Evolutionary conservation across 2,113 vertebrate species (phyloP).

Genomic region (Callocephalon fimbriatum): DNA sequence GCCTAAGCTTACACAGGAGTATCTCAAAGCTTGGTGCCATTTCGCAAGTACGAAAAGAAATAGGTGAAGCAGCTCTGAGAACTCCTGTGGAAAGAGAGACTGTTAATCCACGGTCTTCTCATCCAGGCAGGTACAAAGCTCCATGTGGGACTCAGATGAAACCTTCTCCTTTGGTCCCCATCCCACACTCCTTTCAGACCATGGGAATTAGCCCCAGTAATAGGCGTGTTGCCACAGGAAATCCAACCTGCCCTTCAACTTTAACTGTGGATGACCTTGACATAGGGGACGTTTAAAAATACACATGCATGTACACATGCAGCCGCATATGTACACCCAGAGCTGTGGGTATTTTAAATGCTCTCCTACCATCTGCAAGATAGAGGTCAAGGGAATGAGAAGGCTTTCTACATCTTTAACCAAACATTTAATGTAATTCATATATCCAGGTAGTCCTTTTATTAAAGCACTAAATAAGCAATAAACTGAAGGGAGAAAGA

Average conservation of each 20-base stretch:
- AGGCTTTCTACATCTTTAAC: not conserved
- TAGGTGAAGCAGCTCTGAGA: not conserved
- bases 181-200: not conserved
- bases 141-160: fast-evolving
- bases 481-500: not conserved
- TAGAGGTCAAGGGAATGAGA: not conserved
- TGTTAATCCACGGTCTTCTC: not conserved
- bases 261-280: not conserved
- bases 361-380: not conserved
- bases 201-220: not conserved
- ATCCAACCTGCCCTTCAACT: not conserved
- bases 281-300: not conserved
- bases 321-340: not conserved
- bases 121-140: fast-evolving
- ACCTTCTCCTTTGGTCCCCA: not conserved
- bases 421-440: not conserved
- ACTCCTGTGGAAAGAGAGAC: not conserved
- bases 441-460: not conserved
- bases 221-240: not conserved
- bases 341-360: not conserved
- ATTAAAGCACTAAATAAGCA: not conserved
- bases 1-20: not conserved
- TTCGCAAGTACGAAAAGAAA: not conserved
- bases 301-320: not conserved
- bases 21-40: not conserved